Conservation (phyloP, 2,888 invertebrate genomes). For the Lypha dubia region DNA sequence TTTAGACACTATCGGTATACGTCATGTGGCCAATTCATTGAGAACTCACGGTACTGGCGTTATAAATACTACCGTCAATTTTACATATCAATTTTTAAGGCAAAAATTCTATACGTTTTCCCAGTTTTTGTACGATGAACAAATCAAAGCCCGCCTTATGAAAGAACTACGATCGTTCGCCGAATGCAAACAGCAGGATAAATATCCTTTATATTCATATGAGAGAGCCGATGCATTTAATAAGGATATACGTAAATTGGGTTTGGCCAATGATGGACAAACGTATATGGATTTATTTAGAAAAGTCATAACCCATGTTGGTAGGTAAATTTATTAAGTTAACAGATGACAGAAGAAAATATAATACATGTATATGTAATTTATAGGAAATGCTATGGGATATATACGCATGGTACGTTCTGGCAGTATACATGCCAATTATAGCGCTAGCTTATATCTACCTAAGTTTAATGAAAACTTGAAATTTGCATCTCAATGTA, state of each 20-base stretch:
- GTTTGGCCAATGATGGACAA: conserved; percentile 90
- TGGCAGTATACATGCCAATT: conserved; percentile 95
- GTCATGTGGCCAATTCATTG: conserved; percentile 98
- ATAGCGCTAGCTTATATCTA: conserved; percentile 94
- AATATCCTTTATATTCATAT: conserved; percentile 84
- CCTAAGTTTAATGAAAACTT: conserved; percentile 89
- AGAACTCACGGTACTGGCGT: conserved; percentile 98
- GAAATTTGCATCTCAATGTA: conserved; percentile 86
- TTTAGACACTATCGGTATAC: conserved; percentile 96
- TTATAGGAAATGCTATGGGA: conserved; percentile 92
- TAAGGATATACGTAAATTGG: conserved; percentile 93
- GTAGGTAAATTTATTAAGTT: conserved; percentile 84
- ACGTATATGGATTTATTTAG: conserved; percentile 97
- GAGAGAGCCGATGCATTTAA: conserved; percentile 97
- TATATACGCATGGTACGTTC: conserved; percentile 97
- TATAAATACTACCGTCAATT: conserved; percentile 96
- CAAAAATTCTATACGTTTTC: conserved; percentile 97
- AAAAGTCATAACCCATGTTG: conserved; percentile 95
- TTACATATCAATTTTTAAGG: conserved; percentile 96
- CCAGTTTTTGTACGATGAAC: conserved; percentile 97
- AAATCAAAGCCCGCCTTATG: conserved; percentile 96
- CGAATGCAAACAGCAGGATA: conserved; percentile 84
- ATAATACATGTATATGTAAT: neutral
- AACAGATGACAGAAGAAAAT: neutral
- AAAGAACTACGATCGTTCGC: conserved; percentile 93